These are phyloP conservation scores for Lithophane socia DNA, from an alignment of 2,888 invertebrate genomes.

Conservation along the genomic window DNA sequence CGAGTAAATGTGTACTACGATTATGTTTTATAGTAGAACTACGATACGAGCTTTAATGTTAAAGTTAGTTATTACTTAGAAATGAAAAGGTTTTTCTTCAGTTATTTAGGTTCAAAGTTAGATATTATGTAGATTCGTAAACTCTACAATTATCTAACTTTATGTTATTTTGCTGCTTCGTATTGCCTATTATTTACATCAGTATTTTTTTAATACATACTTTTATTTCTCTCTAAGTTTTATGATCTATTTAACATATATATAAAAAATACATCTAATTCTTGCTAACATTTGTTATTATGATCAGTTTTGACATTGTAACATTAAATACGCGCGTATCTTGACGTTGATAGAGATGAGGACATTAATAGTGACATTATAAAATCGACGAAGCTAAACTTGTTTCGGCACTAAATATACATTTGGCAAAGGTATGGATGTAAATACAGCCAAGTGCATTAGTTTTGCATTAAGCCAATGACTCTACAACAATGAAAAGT, in stretches of 20 bases:
- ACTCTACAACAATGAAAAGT: conserved; percentile 16
- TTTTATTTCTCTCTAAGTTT: background rate
- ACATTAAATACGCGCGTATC: conserved; percentile 32
- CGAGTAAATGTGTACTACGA: conserved; percentile 40
- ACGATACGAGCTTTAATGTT: background rate
- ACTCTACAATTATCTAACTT: background rate
- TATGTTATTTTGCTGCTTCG: background rate
- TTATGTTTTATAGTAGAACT: conserved; percentile 32
- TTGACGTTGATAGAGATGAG: conserved; percentile 54
- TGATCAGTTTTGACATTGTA: conserved; percentile 47
- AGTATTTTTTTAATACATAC: background rate
- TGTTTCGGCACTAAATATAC: conserved; percentile 55
- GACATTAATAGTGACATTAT: no score
- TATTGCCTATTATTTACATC: background rate
- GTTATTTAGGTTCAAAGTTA: background rate
- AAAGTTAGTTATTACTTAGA: background rate
- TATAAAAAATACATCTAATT: conserved; percentile 23
- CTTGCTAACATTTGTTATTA: conserved; percentile 28
- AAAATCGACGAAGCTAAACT: conserved; percentile 45
- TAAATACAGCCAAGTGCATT: conserved; percentile 56
- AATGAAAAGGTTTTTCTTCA: background rate
- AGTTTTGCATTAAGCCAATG: conserved; percentile 46
- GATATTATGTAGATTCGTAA: no score
- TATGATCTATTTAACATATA: background rate
- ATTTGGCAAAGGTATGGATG: conserved; percentile 51